Evolutionary conservation across 2,797 vertebrate genomes (phyloP), one percentile per base, ranked within the genome.

Genomic region (Lophotriccus pileatus): DNA sequence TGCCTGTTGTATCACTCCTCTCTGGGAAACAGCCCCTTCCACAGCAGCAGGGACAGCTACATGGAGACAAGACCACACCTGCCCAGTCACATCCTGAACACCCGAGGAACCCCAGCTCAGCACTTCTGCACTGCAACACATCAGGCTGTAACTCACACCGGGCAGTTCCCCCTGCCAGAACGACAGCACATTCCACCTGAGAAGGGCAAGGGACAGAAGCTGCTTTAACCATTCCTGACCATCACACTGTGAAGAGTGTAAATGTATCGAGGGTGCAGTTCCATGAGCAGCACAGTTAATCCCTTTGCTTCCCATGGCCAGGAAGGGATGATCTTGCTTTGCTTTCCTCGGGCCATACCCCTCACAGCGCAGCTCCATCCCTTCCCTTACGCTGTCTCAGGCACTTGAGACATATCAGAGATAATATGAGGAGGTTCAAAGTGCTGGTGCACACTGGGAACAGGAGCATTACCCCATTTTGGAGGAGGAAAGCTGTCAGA

Each of bases 41-140:
- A 28, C 27, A 62, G 55, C 62, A 62, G 80, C 64, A 60, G 58
- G 53, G 24, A 53, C 41, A 72, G 46, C 30, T 8, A 39, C 67
- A 2, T 0, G 21, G 34, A 60, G 56, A 74, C 70, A 63, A 0
- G 0, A 46, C 72, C 70, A 72, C 41, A 67, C 24, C 34, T 0
- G 0, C 50, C 55, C n/a, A 20, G 1, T 12, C 84, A 20, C 55
- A 52, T 2, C 67, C 81, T 21, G 32, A 76, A 19, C 1, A 36
- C 17, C 52, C 27, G 39, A 77, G 67, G 34, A 92, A 10, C 5
- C 30, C 53, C 87, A 89, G 49, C 49, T 67, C 74, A 74, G 78
- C 83, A 25, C 13, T 80, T 32, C 67, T 39, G 27, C 24, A 15
- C 67, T 25, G 25, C 62, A 52, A 5, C 43, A 27, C 53, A 25